Base-by-base conservation (phyloP, 2,113 vertebrate species). In the Grus americana region DNA sequence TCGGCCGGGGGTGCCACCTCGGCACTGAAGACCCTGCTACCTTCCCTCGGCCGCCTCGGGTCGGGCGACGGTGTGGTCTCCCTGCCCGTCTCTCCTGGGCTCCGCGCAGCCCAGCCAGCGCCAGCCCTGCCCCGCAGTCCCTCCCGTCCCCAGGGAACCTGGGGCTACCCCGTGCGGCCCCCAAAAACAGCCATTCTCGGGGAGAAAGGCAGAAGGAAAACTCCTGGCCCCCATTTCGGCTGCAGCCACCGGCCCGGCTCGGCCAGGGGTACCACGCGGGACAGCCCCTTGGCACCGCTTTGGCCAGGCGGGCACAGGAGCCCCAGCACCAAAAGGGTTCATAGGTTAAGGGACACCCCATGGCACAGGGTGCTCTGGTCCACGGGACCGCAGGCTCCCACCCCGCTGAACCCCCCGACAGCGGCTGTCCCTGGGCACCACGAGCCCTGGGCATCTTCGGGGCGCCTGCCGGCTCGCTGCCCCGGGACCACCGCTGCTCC, bases 21-120 rank as follows among this genome's bases (percentile, higher is more conserved):
- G 1, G 68, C 59, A 47, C 38, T 2, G 82, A 16, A 36, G 68
- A 59, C 59, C 54, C 8, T 3, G 0, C 17, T 0, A 3, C 59
- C 44, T 11, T 74, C 21, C 52, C 26, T 66, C 2, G 1, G n/a
- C 30, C 2, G 4, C 6, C 1, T 7, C 5, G 1, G 30, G 44
- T 10, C 3, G 5, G n/a, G 15, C 0, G 13, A 57, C 0, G 6
- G 6, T 3, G 12, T 18, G 79, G 49, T 54, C 54, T 65, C 54
- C 47, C 54, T 6, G 24, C 26, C 57, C 9, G 0, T 57, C 32
- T n/a, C 72, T 36, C 52, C 59, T 2, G 46, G 63, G 86, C 24
- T 52, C 46, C 3, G 2, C 12, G 12, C 68, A 67, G 66, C 81
- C 54, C 47, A 61, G 68, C 68, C 54, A 27, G 42, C 0, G 0